Conservation (phyloP, 92 coral and sea anemone species). For the Scolanthus callimorphus region DNA sequence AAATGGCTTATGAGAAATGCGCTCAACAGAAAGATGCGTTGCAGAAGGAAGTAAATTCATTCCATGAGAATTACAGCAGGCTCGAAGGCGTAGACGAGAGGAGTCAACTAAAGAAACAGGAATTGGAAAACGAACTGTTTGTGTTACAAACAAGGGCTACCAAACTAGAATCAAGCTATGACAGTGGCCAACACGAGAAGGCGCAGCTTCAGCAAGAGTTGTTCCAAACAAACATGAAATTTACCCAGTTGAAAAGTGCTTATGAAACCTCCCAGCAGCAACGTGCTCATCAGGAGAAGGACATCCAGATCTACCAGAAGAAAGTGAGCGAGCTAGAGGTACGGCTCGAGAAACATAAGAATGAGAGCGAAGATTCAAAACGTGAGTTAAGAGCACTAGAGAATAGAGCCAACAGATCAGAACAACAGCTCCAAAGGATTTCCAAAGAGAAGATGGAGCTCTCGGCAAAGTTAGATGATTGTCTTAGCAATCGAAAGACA, state of each 20-base stretch:
- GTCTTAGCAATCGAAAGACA: conserved; percentile 41
- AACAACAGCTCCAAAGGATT: conserved; percentile 68
- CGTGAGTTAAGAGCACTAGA: conserved; percentile 54
- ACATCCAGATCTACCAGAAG: conserved; percentile 66
- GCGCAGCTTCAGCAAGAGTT: conserved; percentile 74
- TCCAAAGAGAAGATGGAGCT: conserved; percentile 64
- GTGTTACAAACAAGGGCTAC: conserved; percentile 47
- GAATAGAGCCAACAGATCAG: conserved; percentile 51
- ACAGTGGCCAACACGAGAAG: conserved; percentile 75
- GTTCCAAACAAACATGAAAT: conserved; percentile 70
- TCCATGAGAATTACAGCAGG: conserved; percentile 43
- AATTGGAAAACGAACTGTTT: conserved; percentile 67
- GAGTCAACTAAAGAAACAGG: conserved; percentile 41
- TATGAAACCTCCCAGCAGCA: conserved; percentile 70
- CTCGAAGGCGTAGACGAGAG: conserved; percentile 57
- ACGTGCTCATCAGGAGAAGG: conserved; percentile 69
- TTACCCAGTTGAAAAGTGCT: conserved; percentile 73
- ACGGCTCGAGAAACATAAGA: conserved; percentile 36
- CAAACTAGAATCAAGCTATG: conserved; percentile 78
- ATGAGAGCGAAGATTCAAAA: conserved; percentile 59
- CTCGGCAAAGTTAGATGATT: conserved; percentile 55
- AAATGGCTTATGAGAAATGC: conserved; percentile 51
- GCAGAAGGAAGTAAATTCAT: conserved; percentile 60
- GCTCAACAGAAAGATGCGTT: conserved; percentile 54
- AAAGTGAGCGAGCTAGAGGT: conserved; percentile 65